These are phyloP conservation scores for Gadopsis marmoratus DNA, from an alignment of 2,797 vertebrate genomes.

Conservation along the genomic window DNA sequence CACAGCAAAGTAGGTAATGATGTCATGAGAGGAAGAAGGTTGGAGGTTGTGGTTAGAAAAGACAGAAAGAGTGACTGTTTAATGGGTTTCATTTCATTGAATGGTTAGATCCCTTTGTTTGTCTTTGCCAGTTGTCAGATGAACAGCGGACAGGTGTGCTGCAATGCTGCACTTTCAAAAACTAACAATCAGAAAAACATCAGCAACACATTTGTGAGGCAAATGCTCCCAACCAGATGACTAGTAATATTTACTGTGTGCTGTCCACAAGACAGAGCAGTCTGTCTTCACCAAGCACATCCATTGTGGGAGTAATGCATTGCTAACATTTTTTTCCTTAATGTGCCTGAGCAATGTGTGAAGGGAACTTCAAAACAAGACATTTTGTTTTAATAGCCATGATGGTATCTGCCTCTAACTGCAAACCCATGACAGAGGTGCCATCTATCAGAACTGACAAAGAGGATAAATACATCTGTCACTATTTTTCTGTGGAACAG, in stretches of 20 bases:
- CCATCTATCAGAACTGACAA: conserved; percentile 61
- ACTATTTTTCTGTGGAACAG: conserved; percentile 39
- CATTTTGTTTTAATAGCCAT: conserved; percentile 58
- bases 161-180: conserved; percentile 29
- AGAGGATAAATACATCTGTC: conserved; percentile 58
- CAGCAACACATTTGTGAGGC: conserved; percentile 38
- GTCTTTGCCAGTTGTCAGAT: conserved; percentile 15
- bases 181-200: conserved; percentile 40
- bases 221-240: conserved; percentile 36
- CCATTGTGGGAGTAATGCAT: conserved; percentile 45
- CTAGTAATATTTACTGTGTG: conserved; percentile 50
- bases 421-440: conserved; percentile 46
- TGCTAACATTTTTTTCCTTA: conserved; percentile 39
- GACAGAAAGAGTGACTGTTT: background rate
- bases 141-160: conserved; percentile 17
- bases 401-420: conserved; percentile 47
- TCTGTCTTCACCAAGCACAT: conserved; percentile 50
- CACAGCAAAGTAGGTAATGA: conserved; percentile 5
- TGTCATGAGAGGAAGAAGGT: background rate
- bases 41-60: background rate
- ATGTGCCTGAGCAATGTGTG: conserved; percentile 44
- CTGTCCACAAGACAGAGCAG: conserved; percentile 59
- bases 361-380: conserved; percentile 48
- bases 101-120: conserved; percentile 11
- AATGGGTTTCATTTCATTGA: conserved; percentile 8